Base-by-base conservation (phyloP, 1,140 invertebrate species). In the Drosophila leontia region DNA sequence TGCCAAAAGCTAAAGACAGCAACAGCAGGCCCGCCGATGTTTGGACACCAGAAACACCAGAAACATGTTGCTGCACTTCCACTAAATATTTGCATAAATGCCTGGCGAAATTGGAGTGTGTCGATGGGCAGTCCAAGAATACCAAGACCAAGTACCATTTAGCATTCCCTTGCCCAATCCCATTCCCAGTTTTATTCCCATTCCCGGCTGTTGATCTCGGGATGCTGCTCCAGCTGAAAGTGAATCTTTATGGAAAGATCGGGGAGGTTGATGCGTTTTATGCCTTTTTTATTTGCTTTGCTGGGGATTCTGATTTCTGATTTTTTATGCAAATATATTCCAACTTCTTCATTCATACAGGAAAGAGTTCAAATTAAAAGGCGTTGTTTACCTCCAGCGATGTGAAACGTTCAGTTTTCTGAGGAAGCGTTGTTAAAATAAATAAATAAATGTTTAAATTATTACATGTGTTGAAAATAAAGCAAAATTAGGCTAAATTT, bases 1-100 rank as follows among this genome's bases (percentile, higher is more conserved):
- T 74, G 47, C 72, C 64, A 19, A 72, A 42, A 37, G 35, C 15
- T 19, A 23, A 59, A 71, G 51, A 72, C 67, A 72, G 35, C 64
- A 50, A 13, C 55, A 35, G 63, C 55, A 35, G 63, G 26, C 62
- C 12, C 37, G 23, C 11, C 32, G 26, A 29, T 37, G 34, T 48
- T 68, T 65, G 44, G 47, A 59, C 53, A 29, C 17, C 44, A 34
- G 37, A 71, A 53, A 59, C 53, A 29, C 17, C 44, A 34, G 37
- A 71, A 53, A 68, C 32, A 56, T 37, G 67, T 57, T 48, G 56
- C 34, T 71, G 65, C 64, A 70, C 26, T 41, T 55, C 32, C 34
- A 55, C 19, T 19, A 26, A 15, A 55, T 68, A 55, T 70, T 60
- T 65, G 62, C 67, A 69, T 67, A 69, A 69, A 29, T 67, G 67